Percentiles rank a stretch among this genome's conserved stretches.
Evolutionary conservation across 2,113 vertebrate genomes (phyloP).

Genomic region (Callipepla squamata): DNA sequence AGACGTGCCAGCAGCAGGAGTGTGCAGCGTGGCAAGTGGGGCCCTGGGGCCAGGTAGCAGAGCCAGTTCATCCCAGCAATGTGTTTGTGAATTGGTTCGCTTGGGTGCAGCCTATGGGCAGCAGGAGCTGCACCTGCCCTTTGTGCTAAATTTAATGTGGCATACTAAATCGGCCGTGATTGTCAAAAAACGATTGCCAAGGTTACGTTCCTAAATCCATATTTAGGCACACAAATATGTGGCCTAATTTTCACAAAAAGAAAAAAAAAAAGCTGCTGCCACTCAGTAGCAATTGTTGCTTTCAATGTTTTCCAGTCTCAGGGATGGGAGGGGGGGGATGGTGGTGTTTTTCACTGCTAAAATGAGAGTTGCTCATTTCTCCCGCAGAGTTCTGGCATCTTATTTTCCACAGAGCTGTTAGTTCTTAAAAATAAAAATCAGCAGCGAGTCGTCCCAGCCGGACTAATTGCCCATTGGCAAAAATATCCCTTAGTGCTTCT

Average conservation of each 20-base stretch:
- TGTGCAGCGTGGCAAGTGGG: slow-evolving; percentile 98
- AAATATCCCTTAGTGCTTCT: slow-evolving; percentile 4
- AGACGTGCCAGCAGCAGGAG: slow-evolving; percentile 92
- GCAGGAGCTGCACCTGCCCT: slow-evolving; percentile 27
- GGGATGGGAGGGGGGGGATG: fast-evolving
- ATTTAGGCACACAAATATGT: slow-evolving; percentile 29
- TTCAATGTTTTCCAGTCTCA: slow-evolving; percentile 26
- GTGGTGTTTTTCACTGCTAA: background rate
- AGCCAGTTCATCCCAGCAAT: background rate
- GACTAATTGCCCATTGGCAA: slow-evolving; percentile 20
- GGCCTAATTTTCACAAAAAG: slow-evolving; percentile 24
- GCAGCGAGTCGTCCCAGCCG: slow-evolving; percentile 8
- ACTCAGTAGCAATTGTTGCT: slow-evolving; percentile 1
- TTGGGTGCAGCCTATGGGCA: slow-evolving; percentile 7
- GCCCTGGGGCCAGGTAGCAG: slow-evolving; percentile 93
- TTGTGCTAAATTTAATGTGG: slow-evolving; percentile 45
- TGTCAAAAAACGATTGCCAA: slow-evolving; percentile 31
- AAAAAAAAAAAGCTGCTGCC: background rate
- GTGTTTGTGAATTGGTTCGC: background rate
- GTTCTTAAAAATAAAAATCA: background rate
- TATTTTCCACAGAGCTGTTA: slow-evolving; percentile 27
- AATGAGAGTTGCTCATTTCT: slow-evolving; percentile 7
- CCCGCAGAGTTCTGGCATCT: background rate
- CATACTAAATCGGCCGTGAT: background rate
- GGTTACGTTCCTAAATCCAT: slow-evolving; percentile 25